These are phyloP conservation scores for Crotalus viridis DNA, from an alignment of 2,113 vertebrate species.

Conservation along the genomic window DNA sequence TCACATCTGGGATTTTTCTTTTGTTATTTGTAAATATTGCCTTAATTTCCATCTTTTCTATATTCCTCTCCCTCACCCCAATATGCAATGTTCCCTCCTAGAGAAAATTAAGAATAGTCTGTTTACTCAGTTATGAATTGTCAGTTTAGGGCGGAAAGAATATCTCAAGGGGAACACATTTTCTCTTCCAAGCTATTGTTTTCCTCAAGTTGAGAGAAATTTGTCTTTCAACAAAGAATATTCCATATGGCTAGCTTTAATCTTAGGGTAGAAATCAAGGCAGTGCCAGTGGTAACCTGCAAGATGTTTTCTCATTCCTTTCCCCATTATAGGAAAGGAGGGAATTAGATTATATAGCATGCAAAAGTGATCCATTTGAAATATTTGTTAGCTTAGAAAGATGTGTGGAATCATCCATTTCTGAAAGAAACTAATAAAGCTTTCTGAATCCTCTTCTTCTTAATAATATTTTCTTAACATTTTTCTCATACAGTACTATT, in stretches of 20 bases:
- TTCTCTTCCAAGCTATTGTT: background rate
- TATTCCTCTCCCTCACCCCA: background rate
- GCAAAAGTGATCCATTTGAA: background rate
- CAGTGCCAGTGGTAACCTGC: background rate
- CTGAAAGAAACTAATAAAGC: background rate
- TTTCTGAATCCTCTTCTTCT: background rate
- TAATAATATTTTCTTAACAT: no score
- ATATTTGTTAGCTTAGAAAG: background rate
- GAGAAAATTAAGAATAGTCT: background rate
- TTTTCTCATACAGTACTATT: no score
- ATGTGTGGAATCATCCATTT: background rate
- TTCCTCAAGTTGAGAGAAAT: background rate
- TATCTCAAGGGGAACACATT: background rate
- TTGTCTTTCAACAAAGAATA: background rate
- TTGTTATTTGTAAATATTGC: background rate
- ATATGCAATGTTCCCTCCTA: background rate
- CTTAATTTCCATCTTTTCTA: background rate
- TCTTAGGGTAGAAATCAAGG: background rate
- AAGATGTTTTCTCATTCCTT: background rate
- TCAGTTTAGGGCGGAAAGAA: background rate
- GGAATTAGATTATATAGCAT: background rate
- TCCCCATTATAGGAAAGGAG: background rate
- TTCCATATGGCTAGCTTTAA: background rate
- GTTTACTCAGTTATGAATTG: background rate
- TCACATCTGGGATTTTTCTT: background rate